These are phyloP conservation scores for Pseudorhiza aurosa DNA, from an alignment of 30 jellyfish, hydroid and myxozoan species.

Conservation along the genomic window DNA sequence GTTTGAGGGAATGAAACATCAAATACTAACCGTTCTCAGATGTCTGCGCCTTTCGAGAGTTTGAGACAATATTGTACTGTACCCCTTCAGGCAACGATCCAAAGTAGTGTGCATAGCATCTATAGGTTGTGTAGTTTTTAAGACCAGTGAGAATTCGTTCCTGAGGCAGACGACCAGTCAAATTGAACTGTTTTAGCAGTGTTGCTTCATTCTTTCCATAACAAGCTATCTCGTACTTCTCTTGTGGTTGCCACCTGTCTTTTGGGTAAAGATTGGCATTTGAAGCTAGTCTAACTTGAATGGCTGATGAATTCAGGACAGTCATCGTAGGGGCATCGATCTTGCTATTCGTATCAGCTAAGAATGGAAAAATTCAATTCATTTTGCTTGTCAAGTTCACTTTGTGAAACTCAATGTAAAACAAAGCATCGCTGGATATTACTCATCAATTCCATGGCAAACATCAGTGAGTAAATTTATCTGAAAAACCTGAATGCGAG, in stretches of 20 bases:
- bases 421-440: no score
- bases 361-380: no score
- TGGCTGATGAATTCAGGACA: background rate
- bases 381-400: no score
- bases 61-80: background rate
- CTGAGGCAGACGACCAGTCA: background rate
- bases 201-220: background rate
- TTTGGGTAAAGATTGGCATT: background rate
- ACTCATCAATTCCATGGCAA: no score
- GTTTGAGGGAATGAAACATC: no score
- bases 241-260: conserved; percentile 9
- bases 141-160: background rate
- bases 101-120: conserved; percentile 1
- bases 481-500: no score
- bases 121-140: background rate
- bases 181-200: background rate
- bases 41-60: background rate
- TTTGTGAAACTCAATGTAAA: no score
- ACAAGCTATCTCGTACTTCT: background rate
- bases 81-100: background rate
- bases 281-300: background rate
- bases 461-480: no score
- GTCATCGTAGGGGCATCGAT: background rate
- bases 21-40: background rate
- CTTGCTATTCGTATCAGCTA: background rate